Evolutionary conservation across 2,888 invertebrate genomes (phyloP), one percentile per base, ranked within the genome.

Genomic region (Taenaris catops): DNA sequence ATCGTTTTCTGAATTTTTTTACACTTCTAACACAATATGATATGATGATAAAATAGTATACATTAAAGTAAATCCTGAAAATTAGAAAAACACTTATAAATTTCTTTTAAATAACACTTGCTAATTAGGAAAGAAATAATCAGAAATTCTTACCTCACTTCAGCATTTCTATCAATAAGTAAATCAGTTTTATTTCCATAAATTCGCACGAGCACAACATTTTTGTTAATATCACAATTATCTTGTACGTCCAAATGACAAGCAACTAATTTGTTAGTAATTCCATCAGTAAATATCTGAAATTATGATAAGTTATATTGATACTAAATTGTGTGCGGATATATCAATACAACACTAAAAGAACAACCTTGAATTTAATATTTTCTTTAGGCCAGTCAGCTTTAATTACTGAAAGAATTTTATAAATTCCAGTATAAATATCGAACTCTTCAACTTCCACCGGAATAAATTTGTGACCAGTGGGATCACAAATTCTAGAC

Each of bases 161-260:
- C 97, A 29, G 93, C 91, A 63, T 93, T 91, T 46, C 97, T 89
- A 67, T 98, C 96, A 62, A 98, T 97, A 44, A 98, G 90, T 50
- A 95, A 86, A 74, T 98, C 97, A 1, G 98, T 97, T 75, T 96
- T 96, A 55, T 94, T 91, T 12, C 98, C 98, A 87, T 97, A 98
- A 43, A 98, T 91, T 54, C 98, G 89, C 10, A 98, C 91, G 34
- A 98, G 89, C 1, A 98, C 90, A 58, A 94, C 92, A 58, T 74
- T 65, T 8, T 94, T 92, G 46, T 63, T 92, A 58, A 72, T 64
- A 8, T 94, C 92, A 46, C 61, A 55, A 38, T 50, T 55, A 34
- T 45, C 49, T 8, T 53, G 31, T 24, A 55, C 51, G 23, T 68
- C 74, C 45, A 86, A 68, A 63, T 89, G 90, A 55, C 94, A 95